Conservation (phyloP, 1,140 invertebrate species). For the Popillia japonica region DNA sequence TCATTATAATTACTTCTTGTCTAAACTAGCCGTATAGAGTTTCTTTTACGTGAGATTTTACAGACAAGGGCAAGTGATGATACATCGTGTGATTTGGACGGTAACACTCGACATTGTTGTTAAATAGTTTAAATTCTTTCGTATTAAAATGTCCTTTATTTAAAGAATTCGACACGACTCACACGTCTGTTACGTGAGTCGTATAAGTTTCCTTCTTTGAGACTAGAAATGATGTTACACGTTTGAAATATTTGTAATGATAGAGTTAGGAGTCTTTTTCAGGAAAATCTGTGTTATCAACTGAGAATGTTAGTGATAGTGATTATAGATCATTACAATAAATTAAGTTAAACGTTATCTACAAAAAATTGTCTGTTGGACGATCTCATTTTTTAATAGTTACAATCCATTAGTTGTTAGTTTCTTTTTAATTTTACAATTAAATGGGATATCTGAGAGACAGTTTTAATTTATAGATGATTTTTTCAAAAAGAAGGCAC, state of each 20-base stretch:
- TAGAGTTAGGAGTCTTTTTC: neutral
- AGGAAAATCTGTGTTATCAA: neutral
- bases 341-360: too few relatives aligned
- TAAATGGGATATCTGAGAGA: neutral
- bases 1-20: neutral
- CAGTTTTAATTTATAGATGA: neutral
- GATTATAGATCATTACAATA: too few relatives aligned
- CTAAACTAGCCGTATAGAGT: slow-evolving; percentile 2
- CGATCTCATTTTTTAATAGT: too few relatives aligned
- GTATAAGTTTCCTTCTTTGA: neutral
- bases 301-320: neutral
- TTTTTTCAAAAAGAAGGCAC: neutral
- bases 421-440: neutral
- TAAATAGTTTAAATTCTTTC: neutral
- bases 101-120: neutral
- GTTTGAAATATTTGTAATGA: neutral
- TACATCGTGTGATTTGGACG: slow-evolving; percentile 9
- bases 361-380: too few relatives aligned
- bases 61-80: slow-evolving; percentile 11
- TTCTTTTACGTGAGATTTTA: slow-evolving; percentile 11
- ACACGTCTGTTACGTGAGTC: neutral
- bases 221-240: slow-evolving; percentile 5
- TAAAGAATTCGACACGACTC: too few relatives aligned
- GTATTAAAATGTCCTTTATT: neutral
- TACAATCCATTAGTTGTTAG: too few relatives aligned